A percentile compares a stretch with the other conserved stretches of the same genome.
phyloP scores from a whole-genome alignment of 2,888 invertebrate species.

The Pterostichus madidus region DNA sequence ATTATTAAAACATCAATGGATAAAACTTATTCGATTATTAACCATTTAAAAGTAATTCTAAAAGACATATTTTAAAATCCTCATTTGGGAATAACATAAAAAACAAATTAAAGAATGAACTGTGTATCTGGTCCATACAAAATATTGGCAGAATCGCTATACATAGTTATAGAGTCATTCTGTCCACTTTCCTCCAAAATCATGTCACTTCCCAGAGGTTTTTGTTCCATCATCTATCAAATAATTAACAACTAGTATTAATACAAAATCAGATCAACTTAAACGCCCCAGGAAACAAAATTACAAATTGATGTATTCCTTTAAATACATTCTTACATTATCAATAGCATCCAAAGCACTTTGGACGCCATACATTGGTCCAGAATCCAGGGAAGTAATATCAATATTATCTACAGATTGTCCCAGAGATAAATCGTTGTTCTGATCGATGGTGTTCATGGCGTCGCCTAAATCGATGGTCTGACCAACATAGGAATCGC shows the following conservation, averaged over 20 bases:
- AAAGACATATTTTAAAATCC: too few relatives aligned
- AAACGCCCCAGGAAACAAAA: not conserved
- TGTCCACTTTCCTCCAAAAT: conserved; percentile 10
- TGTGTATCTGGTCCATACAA: conserved; percentile 55
- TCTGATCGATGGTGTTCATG: not conserved
- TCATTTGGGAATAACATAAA: too few relatives aligned
- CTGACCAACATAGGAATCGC: conserved; percentile 18
- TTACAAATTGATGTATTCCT: not conserved
- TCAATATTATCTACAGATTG: not conserved
- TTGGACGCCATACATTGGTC: conserved; percentile 28
- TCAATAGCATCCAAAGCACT: conserved; percentile 40
- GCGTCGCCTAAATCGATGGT: conserved; percentile 14
- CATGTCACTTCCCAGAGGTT: conserved; percentile 7
- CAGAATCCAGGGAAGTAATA: too few relatives aligned
- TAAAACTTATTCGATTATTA: too few relatives aligned
- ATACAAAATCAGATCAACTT: not conserved
- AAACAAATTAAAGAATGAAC: conserved; percentile 41
- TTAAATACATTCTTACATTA: conserved; percentile 9
- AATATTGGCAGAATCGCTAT: conserved; percentile 42
- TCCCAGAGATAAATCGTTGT: not conserved
- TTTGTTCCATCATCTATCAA: conserved; percentile 41
- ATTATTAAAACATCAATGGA: too few relatives aligned
- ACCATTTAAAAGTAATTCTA: too few relatives aligned
- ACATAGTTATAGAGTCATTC: conserved; percentile 52
- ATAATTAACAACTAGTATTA: not conserved